Conservation (phyloP, 2,797 vertebrate genomes). For the Podargus strigoides region DNA sequence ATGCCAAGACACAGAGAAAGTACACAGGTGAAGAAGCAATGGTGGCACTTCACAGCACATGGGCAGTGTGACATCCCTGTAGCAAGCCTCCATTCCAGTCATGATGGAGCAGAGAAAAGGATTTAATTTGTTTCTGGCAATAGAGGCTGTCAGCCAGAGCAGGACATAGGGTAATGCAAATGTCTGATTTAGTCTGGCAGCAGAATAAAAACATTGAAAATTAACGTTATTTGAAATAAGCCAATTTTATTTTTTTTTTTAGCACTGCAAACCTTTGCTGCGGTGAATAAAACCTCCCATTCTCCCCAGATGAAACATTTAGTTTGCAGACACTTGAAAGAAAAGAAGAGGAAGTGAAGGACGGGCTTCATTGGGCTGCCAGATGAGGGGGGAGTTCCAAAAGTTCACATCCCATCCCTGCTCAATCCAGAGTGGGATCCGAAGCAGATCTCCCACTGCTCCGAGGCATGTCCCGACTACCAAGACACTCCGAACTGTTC, state of each 20-base stretch:
- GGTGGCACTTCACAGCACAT: not conserved
- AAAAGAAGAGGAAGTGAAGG: constrained; percentile 30
- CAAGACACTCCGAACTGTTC: constrained; percentile 14
- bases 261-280: not conserved
- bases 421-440: not conserved
- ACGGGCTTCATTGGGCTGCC: constrained; percentile 40
- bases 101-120: not conserved
- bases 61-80: not conserved
- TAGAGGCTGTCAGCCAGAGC: not conserved
- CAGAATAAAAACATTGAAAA: constrained; percentile 32
- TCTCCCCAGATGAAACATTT: constrained; percentile 11
- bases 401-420: constrained; percentile 48
- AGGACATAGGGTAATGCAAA: not conserved
- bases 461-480: constrained; percentile 19
- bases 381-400: constrained; percentile 56
- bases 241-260: not conserved
- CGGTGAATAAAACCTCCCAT: not conserved
- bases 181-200: not conserved
- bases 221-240: not conserved
- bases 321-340: constrained; percentile 50
- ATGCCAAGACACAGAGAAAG: not conserved
- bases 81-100: not conserved
- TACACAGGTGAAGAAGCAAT: not conserved
- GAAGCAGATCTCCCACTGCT: constrained; percentile 21
- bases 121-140: not conserved